Base-by-base conservation (phyloP, 2,888 invertebrate species). In the Lycocerus yunnanus region DNA sequence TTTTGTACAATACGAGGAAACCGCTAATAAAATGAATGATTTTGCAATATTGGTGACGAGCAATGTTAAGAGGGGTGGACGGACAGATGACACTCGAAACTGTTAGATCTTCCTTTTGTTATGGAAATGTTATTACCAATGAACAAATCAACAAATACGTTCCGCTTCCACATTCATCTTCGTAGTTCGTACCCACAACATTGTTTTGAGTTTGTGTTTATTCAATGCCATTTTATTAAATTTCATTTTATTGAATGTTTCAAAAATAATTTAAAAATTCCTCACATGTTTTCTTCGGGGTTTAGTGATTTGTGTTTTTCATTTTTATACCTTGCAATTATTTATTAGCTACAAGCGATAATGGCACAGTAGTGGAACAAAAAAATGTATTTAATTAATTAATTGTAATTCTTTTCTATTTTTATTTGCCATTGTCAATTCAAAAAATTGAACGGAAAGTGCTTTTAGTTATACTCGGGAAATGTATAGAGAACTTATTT, bases 81-180 rank as follows among this genome's bases (percentile, higher is more conserved):
- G 70, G 77, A 77, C 80, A 80, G 79, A 79, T 80, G 80, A 80
- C 79, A 80, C 76, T 80, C 77, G 74, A 77, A 75, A 72, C 76
- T 77, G 76, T 78, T 77, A 75, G 73, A 78, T 79, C 80, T 77
- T 77, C 78, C 78, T 73, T 79, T 80, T 80, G 79, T 80, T 65
- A 80, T 80, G 79, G 79, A 79, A 79, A 80, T 80, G 77, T 77
- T 73, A 77, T 76, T 78, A 80, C 77, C 72, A 75, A 73, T 75
- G 75, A 69, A 75, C 75, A 75, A 73, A 73, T 76, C 76, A 68
- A 66, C 76, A 60, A 76, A 76, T 73, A 61, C 16, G 71, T 76
- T 76, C 65, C 69, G 68, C 76, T 69, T 66, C 71, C 73, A 16
- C 67, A 68, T 75, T 59, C 72, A 59, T 18, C 20, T 16, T 20